Evolutionary conservation across 1,140 invertebrate genomes (phyloP).

Genomic region (Druon quercuslanigerum): DNA sequence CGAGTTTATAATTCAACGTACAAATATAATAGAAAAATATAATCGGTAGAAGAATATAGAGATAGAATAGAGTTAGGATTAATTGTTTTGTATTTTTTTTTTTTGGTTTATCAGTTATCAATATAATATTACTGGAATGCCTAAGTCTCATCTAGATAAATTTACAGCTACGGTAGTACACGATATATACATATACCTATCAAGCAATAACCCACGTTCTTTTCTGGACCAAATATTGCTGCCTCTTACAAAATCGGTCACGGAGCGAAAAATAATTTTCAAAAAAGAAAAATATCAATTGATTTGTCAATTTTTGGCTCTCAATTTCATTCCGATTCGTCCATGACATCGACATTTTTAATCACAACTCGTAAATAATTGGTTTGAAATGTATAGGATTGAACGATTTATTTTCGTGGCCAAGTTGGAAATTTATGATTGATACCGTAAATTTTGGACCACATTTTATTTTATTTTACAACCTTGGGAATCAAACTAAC

Average conservation of each 20-base stretch:
- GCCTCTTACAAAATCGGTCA: neutral
- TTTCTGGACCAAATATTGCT: conserved; percentile 17
- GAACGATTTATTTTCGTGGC: neutral
- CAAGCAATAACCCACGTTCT: conserved; percentile 38
- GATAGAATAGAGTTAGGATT: conserved; percentile 74
- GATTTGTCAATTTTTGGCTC: conserved; percentile 25
- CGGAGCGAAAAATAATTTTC: conserved; percentile 2
- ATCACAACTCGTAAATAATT: neutral
- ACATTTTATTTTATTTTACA: neutral
- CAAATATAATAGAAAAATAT: conserved; percentile 77
- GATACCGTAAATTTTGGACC: neutral
- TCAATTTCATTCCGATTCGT: neutral
- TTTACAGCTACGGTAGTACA: conserved; percentile 48
- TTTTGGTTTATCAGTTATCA: conserved; percentile 43
- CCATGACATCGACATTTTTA: neutral
- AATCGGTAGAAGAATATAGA: conserved; percentile 76
- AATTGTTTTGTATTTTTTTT: conserved; percentile 60
- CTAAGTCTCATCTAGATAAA: conserved; percentile 55
- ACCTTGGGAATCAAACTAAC: neutral
- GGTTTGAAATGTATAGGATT: neutral
- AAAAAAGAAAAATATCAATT: neutral
- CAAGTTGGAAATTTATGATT: no score
- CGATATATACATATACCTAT: conserved; percentile 36
- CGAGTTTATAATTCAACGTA: conserved; percentile 74
- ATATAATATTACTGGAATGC: conserved; percentile 60